Evolutionary conservation across 2,888 invertebrate genomes (phyloP), one percentile per base, ranked within the genome.

Genomic region (Aleiodes leptofemur): DNA sequence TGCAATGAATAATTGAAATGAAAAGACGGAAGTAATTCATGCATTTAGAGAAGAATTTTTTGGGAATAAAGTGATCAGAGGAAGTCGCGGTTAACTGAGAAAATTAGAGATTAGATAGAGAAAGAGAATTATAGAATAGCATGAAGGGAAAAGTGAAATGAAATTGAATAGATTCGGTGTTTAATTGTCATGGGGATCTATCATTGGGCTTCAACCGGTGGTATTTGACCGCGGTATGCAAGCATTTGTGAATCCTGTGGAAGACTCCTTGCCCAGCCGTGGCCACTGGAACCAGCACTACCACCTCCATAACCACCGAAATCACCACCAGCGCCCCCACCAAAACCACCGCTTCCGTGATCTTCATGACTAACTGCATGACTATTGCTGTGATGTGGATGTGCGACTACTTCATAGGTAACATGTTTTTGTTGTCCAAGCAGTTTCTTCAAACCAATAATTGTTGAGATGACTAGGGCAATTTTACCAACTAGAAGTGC

Each of bases 351-450:
- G 38, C 86, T 91, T 74, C 92, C 91, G 81, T 92, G 92, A 76
- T 95, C 95, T 83, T 94, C 93, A 80, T 95, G 94, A 73, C 93
- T 92, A 76, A 93, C 92, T 77, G 93, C 92, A 86, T 94, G 93
- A 85, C 93, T 92, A 80, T 93, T 91, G 77, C 93, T 92, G 88
- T 96, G 95, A 84, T 96, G 96, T 72, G 96, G 96, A 88, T 96
- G 96, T 0, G 95, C 93, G 0, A 96, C 95, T 50, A 96, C 96
- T 87, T 96, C 96, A 86, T 96, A 96, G 4, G 96, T 96, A 79
- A 96, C 96, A 86, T 96, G 96, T 87, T 96, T 96, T 90, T 95
- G 94, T 86, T 94, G 94, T 1, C 89, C 94, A 80, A 96, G 90
- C 69, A 96, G 90, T 88, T 96, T 96, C 92, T 96, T 96, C 88